These are phyloP conservation scores for Epirrita christyi DNA, from an alignment of 2,888 invertebrate genomes.

Conservation along the genomic window DNA sequence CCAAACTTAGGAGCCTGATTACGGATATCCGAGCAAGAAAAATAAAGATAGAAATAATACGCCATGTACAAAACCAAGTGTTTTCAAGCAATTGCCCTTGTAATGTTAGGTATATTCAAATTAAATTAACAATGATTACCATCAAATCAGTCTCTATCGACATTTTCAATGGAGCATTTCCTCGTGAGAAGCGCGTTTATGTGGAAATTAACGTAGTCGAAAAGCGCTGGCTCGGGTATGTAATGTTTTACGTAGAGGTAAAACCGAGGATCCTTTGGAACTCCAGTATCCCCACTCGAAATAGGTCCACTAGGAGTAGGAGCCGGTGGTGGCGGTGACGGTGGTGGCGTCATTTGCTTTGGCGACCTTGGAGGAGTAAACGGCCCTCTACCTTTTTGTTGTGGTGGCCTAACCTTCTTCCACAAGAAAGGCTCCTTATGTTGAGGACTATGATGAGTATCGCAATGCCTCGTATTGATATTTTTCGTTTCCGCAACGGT, in stretches of 20 bases:
- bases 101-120: too few species aligned
- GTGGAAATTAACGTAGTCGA: conserved; percentile 74
- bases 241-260: conserved; percentile 73
- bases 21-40: conserved; percentile 83
- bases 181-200: conserved; percentile 64
- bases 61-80: conserved; percentile 54
- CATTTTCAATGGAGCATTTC: conserved; percentile 65
- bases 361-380: conserved; percentile 53
- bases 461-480: conserved; percentile 54
- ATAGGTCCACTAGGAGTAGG: conserved; percentile 43
- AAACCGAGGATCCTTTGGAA: conserved; percentile 69
- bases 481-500: conserved; percentile 51
- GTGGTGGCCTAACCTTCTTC: conserved; percentile 57
- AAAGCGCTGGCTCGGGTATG: conserved; percentile 69
- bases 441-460: conserved; percentile 61
- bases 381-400: conserved; percentile 60
- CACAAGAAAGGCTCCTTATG: conserved; percentile 75
- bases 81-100: too few species aligned
- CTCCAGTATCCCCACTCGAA: conserved; percentile 40
- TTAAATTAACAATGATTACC: conserved; percentile 35
- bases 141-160: conserved; percentile 45
- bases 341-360: conserved; percentile 15
- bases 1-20: conserved; percentile 84
- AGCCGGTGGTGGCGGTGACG: conserved; percentile 43
- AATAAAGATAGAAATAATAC: conserved; percentile 73